These are phyloP conservation scores for Ctenopoma multispine DNA, from an alignment of 2,797 vertebrate genomes.

Conservation along the genomic window DNA sequence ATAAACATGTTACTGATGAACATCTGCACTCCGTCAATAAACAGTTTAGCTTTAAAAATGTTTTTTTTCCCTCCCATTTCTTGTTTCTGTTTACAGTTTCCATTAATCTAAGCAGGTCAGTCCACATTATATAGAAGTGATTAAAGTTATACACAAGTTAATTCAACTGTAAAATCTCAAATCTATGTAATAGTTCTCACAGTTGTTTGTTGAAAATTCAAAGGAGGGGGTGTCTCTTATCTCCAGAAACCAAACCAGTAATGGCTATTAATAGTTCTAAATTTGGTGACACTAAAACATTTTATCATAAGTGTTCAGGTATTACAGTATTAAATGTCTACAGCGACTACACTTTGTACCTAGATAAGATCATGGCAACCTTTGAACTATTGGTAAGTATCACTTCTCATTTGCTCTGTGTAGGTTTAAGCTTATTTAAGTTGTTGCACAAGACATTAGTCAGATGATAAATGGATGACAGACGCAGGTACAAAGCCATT, in stretches of 20 bases:
- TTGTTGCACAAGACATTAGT: neutral
- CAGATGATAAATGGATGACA: slow-evolving; percentile 36
- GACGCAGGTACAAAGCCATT: slow-evolving; percentile 82
- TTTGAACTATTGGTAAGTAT: slow-evolving; percentile 11
- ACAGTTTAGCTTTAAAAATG: slow-evolving; percentile 57
- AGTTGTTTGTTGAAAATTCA: no score
- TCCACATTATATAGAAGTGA: neutral
- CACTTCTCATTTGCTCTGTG: neutral
- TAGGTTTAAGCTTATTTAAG: neutral
- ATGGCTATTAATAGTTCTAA: neutral
- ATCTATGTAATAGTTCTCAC: no score
- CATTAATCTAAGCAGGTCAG: neutral
- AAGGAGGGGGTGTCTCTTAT: no score
- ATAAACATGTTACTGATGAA: slow-evolving; percentile 69
- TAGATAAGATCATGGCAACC: neutral
- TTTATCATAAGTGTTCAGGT: neutral
- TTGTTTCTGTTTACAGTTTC: neutral
- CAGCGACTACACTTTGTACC: neutral
- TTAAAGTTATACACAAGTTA: no score
- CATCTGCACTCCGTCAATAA: slow-evolving; percentile 77
- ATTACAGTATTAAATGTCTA: neutral
- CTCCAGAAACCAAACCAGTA: no score
- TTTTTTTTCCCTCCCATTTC: slow-evolving; percentile 16
- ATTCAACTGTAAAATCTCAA: no score
- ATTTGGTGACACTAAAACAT: neutral